Percentiles rank a stretch among this genome's conserved stretches.
These are phyloP conservation scores for Hyposoter dolosus DNA, from an alignment of 2,888 invertebrate species.

Conservation along the genomic window DNA sequence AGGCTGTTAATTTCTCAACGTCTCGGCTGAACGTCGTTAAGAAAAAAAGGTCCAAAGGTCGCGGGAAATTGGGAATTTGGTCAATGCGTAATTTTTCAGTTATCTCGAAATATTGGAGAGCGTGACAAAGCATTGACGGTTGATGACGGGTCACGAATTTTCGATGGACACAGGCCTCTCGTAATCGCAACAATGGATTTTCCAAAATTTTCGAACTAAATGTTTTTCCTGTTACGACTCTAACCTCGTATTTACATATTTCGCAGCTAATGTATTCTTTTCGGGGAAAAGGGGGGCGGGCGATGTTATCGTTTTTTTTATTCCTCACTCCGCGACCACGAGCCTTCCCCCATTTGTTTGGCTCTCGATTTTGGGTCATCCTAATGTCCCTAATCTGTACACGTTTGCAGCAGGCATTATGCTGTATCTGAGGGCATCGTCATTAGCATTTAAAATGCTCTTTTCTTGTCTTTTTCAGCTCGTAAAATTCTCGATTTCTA, in stretches of 20 bases:
- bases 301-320: not conserved
- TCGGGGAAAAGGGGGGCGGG: not conserved
- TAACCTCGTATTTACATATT: constrained; percentile 1
- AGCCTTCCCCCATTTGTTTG: constrained; percentile 1
- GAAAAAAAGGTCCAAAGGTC: not conserved
- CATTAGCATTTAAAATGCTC: not conserved
- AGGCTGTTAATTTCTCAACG: not conserved
- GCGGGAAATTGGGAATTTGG: not conserved
- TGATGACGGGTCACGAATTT: not conserved
- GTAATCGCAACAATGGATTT: constrained; percentile 22
- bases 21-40: not conserved
- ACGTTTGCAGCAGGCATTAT: not conserved
- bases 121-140: not conserved
- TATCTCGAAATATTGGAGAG: not conserved
- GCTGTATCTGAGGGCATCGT: not conserved
- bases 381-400: not conserved
- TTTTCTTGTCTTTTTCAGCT: no score
- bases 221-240: not conserved
- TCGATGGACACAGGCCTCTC: not conserved
- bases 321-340: not conserved
- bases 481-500: not conserved
- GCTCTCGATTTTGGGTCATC: not conserved
- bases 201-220: not conserved
- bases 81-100: not conserved
- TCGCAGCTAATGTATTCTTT: not conserved